Evolutionary conservation across 2,888 invertebrate genomes (phyloP), one percentile per base, ranked within the genome.

Genomic region (Apamea anceps): DNA sequence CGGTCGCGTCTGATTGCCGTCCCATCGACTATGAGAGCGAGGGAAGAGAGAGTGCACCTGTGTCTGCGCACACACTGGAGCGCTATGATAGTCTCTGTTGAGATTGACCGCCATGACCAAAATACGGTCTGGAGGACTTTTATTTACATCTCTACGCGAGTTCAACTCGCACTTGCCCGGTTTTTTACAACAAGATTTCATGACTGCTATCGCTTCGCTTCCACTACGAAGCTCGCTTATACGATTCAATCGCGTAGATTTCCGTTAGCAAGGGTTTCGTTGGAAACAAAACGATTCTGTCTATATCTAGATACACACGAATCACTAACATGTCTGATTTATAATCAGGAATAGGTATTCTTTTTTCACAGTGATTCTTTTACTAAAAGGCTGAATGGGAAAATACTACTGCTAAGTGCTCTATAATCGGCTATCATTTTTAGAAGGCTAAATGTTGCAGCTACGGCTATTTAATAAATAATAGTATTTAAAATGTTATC

Each of bases 161-260:
- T 5, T 37, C 37, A 37, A 37, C 37, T 37, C 5, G 37, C 37
- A 37, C 37, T 37, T 37, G 37, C 37, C 37, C 37, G 37, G 6
- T 6, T 37, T 32, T 32, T 32, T 32, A 32, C 32, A 32, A 32
- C 32, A 37, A 37, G 37, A 37, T 37, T 37, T 37, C 42, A 42
- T 42, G 1, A 15, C 25, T 25, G 32, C 13, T 15, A 13, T 62
- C 18, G 75, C 75, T 18, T 25, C 21, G 72, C 72, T 70, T 48
- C 25, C 4, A 8, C 21, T 84, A n/a, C 13, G 18, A 1, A 13
- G 2, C 37, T 25, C 0, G 7, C 45, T 62, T 25, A 65, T 51
- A 48, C 51, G 48, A 57, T 83, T 84, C 83, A 84, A 83, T 83
- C 75, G 72, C 63, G 68, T 80, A 84, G 65, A 75, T 80, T 83